Evolutionary conservation across 2,113 vertebrate species (phyloP).

Genomic region (Alaudala cheleensis): DNA sequence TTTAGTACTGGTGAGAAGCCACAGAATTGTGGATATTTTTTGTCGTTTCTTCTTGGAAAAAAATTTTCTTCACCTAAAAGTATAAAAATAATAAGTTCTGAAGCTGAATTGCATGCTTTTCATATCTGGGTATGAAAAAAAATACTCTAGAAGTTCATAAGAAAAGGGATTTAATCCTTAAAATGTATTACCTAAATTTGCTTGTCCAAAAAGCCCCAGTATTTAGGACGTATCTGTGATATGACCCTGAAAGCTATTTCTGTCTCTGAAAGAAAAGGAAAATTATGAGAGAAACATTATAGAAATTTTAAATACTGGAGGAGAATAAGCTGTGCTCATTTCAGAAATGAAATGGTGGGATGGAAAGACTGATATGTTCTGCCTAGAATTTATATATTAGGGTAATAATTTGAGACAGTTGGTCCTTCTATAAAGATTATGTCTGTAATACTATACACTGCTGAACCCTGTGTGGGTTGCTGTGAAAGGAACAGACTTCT

Average conservation of each 20-base stretch:
- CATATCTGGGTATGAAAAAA: not conserved
- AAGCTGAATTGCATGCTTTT: not conserved
- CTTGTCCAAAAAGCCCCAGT: not conserved
- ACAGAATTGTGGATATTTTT: not conserved
- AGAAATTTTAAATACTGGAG: not conserved
- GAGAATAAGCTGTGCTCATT: not conserved
- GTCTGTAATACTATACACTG: not conserved
- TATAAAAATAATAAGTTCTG: not conserved
- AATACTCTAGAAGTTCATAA: not conserved
- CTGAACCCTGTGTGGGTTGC: not conserved
- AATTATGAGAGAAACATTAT: not conserved
- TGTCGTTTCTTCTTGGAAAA: not conserved
- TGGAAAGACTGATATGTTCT: not conserved
- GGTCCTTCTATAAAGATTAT: not conserved
- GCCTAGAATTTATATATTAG: not conserved
- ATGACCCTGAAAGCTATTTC: not conserved
- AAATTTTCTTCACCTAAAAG: not conserved
- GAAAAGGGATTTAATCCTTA: not conserved
- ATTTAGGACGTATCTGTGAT: not conserved
- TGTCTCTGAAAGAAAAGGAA: not conserved
- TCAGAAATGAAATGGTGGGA: not conserved
- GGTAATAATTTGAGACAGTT: not conserved
- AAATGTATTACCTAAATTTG: not conserved
- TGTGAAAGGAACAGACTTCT: not conserved
- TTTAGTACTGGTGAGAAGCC: not conserved